A percentile compares a stretch with the other conserved stretches of the same genome.
Conservation (phyloP, 2,797 vertebrate genomes). For the Rhynchonycteris naso region DNA sequence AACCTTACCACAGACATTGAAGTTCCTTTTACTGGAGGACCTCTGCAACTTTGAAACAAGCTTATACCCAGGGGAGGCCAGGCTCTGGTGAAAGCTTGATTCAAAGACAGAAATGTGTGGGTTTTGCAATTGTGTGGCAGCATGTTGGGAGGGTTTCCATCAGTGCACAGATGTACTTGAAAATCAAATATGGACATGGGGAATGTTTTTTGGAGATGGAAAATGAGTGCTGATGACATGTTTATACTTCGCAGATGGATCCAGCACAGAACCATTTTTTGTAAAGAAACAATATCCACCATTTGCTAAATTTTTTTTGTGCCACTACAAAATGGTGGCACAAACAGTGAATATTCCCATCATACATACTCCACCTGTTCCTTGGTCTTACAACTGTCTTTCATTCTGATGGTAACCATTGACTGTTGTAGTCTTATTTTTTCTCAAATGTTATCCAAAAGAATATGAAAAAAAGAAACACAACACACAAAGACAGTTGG, state of each 20-base stretch:
- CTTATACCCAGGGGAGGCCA: conserved; percentile 83
- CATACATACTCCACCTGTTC: conserved; percentile 81
- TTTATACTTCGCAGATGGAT: conserved; percentile 88
- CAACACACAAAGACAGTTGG: conserved; percentile 79
- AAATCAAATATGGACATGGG: conserved; percentile 89
- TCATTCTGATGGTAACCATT: conserved; percentile 75
- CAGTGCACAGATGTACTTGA: conserved; percentile 89
- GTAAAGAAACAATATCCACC: conserved; percentile 88
- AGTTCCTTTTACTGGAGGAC: conserved; percentile 59
- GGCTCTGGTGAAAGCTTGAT: conserved; percentile 84
- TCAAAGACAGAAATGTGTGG: conserved; percentile 87
- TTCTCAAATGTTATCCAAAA: conserved; percentile 79
- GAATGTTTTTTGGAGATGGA: conserved; percentile 88
- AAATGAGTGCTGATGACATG: conserved; percentile 89
- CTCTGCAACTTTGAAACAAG: conserved; percentile 84
- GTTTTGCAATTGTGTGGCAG: conserved; percentile 87
- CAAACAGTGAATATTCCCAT: conserved; percentile 75
- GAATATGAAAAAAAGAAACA: conserved; percentile 69
- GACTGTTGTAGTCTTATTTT: conserved; percentile 73
- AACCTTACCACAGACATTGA: conserved; percentile 65
- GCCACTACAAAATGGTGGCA: conserved; percentile 87
- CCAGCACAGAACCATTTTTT: conserved; percentile 87
- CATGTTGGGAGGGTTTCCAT: conserved; percentile 88
- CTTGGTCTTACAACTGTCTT: conserved; percentile 72
- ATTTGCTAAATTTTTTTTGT: conserved; percentile 85